Evolutionary conservation across 2,113 vertebrate species (phyloP).

Genomic region (Excalfactoria chinensis): DNA sequence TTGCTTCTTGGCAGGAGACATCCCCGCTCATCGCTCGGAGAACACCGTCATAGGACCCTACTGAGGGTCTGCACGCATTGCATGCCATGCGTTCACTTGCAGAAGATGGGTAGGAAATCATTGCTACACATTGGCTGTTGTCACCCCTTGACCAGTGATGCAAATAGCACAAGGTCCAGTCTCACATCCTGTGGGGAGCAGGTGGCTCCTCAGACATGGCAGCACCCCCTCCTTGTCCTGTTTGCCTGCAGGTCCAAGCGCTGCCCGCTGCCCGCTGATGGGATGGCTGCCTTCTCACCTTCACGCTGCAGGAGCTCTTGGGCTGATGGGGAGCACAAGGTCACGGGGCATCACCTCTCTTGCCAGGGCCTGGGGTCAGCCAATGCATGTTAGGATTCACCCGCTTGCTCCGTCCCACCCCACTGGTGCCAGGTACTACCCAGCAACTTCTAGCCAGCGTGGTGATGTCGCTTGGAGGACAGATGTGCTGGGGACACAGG

Average conservation of each 20-base stretch:
- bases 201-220: neutral
- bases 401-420: fast-evolving
- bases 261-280: neutral
- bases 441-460: neutral
- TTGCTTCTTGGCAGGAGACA: neutral
- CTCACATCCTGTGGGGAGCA: neutral
- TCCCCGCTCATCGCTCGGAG: neutral
- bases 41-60: neutral
- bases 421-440: neutral
- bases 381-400: fast-evolving
- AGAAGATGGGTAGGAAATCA: neutral
- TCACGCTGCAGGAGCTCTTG: conserved; percentile 54
- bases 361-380: neutral
- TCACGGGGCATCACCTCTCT: neutral
- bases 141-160: too few species aligned
- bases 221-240: neutral
- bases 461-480: neutral
- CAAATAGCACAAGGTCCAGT: neutral
- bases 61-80: neutral
- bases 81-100: neutral
- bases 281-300: neutral
- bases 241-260: neutral
- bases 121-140: neutral
- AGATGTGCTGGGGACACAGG: neutral
- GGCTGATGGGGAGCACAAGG: conserved; percentile 40